Conservation (phyloP, 2,888 invertebrate species). For the Heliothis peltigera region DNA sequence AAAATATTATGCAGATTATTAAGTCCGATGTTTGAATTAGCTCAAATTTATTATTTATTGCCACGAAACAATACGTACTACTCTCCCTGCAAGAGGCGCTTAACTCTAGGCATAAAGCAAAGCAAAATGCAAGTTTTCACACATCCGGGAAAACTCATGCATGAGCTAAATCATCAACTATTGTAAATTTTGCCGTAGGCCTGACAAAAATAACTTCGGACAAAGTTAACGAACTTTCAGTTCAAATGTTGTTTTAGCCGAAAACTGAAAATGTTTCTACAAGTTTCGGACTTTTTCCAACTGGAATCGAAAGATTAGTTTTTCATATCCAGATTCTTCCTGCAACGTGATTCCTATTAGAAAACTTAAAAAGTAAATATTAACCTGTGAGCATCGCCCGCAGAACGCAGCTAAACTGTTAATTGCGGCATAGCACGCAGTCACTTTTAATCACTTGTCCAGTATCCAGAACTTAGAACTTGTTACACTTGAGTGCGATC, state of each 20-base stretch:
- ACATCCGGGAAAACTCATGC: constrained; percentile 10
- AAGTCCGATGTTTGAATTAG: constrained; percentile 19
- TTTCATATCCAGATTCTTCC: constrained; percentile 16
- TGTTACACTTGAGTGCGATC: constrained; percentile 80
- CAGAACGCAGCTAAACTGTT: constrained; percentile 86
- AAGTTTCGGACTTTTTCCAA: constrained; percentile 43
- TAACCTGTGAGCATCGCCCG: constrained; percentile 90
- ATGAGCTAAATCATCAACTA: constrained; percentile 1
- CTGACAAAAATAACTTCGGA: constrained; percentile 28
- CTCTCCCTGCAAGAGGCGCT: neutral
- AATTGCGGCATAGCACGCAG: constrained; percentile 88
- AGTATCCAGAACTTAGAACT: constrained; percentile 82
- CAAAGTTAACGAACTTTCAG: constrained; percentile 46
- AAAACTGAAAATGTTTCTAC: constrained; percentile 29
- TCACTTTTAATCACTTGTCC: constrained; percentile 88
- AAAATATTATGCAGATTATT: neutral
- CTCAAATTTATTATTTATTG: too few species aligned
- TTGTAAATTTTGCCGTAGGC: constrained; percentile 17
- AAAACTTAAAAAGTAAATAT: constrained; percentile 79
- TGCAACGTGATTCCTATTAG: constrained; percentile 72
- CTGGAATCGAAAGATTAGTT: neutral
- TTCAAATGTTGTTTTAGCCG: constrained; percentile 21
- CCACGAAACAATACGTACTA: too few species aligned
- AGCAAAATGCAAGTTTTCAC: constrained; percentile 10
- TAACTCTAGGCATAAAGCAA: constrained; percentile 11